Evolutionary conservation across 1,140 invertebrate genomes (phyloP).

Genomic region (Geopemphigus sp.): DNA sequence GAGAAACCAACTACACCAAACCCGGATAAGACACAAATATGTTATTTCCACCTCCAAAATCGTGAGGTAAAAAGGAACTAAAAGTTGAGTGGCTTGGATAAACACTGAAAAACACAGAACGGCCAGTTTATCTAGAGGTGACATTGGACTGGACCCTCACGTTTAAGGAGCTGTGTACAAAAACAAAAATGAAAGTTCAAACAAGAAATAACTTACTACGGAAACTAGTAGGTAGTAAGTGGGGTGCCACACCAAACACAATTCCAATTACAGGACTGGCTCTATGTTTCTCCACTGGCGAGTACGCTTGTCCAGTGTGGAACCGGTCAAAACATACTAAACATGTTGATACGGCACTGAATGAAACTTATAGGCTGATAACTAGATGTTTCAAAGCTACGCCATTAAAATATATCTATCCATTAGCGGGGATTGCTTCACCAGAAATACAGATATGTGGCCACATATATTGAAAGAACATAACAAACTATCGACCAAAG

Average conservation of each 20-base stretch:
- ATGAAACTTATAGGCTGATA: slow-evolving; percentile 42
- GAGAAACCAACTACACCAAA: no score
- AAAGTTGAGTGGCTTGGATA: background rate
- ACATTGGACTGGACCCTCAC: slow-evolving; percentile 3
- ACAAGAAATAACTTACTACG: background rate
- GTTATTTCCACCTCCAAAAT: no score
- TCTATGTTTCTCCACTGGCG: slow-evolving; percentile 26
- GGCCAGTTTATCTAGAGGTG: background rate
- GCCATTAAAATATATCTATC: slow-evolving; percentile 21
- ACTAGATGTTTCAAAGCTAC: slow-evolving; percentile 37
- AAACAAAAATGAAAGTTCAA: slow-evolving; percentile 6
- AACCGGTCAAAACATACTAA: background rate
- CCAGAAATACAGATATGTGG: slow-evolving; percentile 24
- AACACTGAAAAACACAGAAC: slow-evolving; percentile 18
- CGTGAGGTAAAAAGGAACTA: no score
- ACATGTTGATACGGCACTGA: slow-evolving; percentile 5
- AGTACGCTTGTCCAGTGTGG: background rate
- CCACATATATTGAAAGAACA: slow-evolving; percentile 28
- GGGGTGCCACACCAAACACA: background rate
- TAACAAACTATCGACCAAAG: slow-evolving; percentile 19
- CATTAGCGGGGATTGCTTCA: slow-evolving; percentile 14
- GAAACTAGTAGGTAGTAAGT: background rate
- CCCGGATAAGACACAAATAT: no score
- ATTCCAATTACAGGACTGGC: slow-evolving; percentile 8
- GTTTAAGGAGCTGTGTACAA: background rate